phyloP scores from a whole-genome alignment of 1,140 invertebrate genomes.

The Hesperophylax magnus region DNA sequence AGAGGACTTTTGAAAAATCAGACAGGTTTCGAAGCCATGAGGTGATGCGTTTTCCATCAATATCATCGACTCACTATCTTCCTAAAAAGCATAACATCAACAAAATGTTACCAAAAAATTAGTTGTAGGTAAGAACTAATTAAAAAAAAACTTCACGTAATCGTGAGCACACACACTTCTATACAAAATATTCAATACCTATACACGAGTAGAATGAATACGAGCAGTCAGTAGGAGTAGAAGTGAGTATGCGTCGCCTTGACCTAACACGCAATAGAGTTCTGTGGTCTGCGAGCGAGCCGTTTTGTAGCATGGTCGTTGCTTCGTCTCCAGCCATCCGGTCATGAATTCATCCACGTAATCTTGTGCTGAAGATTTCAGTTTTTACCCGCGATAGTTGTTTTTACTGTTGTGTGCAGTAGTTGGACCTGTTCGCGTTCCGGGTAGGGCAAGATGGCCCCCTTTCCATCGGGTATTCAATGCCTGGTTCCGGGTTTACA shows the following conservation, averaged over 20 bases:
- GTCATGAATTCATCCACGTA: slow-evolving; percentile 33
- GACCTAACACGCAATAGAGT: neutral
- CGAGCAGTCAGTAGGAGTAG: neutral
- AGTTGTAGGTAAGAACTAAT: too few species aligned
- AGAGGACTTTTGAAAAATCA: too few species aligned
- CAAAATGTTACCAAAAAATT: too few species aligned
- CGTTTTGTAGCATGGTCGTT: neutral
- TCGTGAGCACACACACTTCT: neutral
- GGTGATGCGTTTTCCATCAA: too few species aligned
- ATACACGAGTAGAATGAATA: neutral
- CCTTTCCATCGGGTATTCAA: slow-evolving; percentile 12
- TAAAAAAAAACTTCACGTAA: neutral
- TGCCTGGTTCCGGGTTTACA: neutral
- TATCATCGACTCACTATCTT: too few species aligned
- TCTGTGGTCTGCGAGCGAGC: neutral
- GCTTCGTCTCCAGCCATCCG: neutral
- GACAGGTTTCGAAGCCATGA: too few species aligned
- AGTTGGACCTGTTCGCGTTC: neutral
- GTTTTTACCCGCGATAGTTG: slow-evolving; percentile 2
- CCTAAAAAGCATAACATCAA: too few species aligned
- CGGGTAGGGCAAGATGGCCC: neutral
- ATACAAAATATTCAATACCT: neutral
- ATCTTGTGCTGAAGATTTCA: neutral
- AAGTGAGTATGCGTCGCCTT: slow-evolving; percentile 14
- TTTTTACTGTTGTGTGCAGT: slow-evolving; percentile 28